These are phyloP conservation scores for Paedocypris micromegethes DNA, from an alignment of 2,797 vertebrate species.

Conservation along the genomic window DNA sequence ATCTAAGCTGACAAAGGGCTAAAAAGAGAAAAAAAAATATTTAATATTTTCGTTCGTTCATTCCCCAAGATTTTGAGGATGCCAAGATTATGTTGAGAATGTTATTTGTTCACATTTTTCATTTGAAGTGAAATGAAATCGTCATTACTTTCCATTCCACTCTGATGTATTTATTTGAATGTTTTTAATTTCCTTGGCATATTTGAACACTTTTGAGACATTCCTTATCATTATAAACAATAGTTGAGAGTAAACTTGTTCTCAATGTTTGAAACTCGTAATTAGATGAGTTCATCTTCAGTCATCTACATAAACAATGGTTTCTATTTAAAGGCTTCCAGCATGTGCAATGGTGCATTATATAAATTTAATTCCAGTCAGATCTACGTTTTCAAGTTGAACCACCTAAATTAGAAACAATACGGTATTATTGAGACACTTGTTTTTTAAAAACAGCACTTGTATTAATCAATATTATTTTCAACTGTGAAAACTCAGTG, in stretches of 20 bases:
- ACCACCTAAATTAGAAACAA: not conserved
- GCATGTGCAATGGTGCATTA: not conserved
- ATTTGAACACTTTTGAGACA: constrained; percentile 73
- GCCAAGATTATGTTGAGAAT: not conserved
- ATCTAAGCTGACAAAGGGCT: not conserved
- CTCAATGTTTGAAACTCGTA: too few species aligned
- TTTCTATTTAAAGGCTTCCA: not conserved
- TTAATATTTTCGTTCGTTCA: constrained; percentile 17
- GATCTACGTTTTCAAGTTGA: not conserved
- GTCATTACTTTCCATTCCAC: constrained; percentile 37
- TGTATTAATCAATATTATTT: constrained; percentile 47
- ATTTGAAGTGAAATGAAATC: not conserved
- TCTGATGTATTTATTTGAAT: constrained; percentile 55
- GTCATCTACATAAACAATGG: not conserved
- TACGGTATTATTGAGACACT: constrained; percentile 6
- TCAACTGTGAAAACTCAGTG: constrained; percentile 64
- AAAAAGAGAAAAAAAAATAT: not conserved
- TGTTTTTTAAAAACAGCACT: constrained; percentile 56
- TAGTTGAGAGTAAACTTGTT: constrained; percentile 3
- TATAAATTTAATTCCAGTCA: not conserved
- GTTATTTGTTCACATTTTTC: not conserved
- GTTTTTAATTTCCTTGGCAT: constrained; percentile 54
- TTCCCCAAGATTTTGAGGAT: constrained; percentile 12
- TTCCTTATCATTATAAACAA: constrained; percentile 60
- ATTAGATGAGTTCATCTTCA: not conserved